These are phyloP conservation scores for Adoxophyes honmai DNA, from an alignment of 1,140 invertebrate genomes.

Conservation along the genomic window DNA sequence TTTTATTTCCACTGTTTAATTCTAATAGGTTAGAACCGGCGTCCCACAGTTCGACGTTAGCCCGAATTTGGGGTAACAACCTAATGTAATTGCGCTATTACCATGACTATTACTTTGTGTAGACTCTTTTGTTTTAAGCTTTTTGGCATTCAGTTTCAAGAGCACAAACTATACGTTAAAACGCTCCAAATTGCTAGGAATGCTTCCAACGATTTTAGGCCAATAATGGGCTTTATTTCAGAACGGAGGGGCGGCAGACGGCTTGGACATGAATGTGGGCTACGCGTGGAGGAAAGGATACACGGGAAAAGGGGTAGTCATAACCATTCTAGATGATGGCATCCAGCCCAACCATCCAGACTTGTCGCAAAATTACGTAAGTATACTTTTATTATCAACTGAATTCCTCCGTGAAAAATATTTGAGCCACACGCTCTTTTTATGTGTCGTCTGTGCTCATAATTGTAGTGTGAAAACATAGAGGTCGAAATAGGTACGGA, in stretches of 20 bases:
- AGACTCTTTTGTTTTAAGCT: conserved; percentile 11
- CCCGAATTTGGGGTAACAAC: not conserved
- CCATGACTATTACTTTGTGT: conserved; percentile 6
- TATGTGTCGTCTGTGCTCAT: not conserved
- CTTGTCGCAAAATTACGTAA: conserved; percentile 92
- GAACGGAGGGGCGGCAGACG: conserved; percentile 92
- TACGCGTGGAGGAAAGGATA: conserved; percentile 96
- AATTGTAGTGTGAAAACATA: not conserved
- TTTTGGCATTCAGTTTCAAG: conserved; percentile 8
- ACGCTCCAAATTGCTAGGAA: conserved; percentile 11
- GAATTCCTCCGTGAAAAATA: not conserved
- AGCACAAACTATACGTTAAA: conserved; percentile 14
- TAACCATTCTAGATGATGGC: conserved; percentile 97
- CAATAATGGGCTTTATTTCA: conserved; percentile 50
- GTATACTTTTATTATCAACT: conserved; percentile 20
- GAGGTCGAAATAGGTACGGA: not conserved
- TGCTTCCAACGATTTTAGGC: conserved; percentile 10
- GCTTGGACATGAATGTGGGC: conserved; percentile 96
- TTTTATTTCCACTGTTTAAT: no score
- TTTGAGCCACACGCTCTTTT: not conserved
- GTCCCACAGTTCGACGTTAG: conserved; percentile 1
- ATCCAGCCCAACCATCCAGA: conserved; percentile 97
- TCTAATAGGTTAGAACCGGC: not conserved
- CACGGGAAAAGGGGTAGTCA: conserved; percentile 95
- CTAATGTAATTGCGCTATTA: conserved; percentile 14